A percentile compares a stretch with the other conserved stretches of the same genome.
phyloP scores from a whole-genome alignment of 2,888 invertebrate genomes.

The Oscheius sp. region DNA sequence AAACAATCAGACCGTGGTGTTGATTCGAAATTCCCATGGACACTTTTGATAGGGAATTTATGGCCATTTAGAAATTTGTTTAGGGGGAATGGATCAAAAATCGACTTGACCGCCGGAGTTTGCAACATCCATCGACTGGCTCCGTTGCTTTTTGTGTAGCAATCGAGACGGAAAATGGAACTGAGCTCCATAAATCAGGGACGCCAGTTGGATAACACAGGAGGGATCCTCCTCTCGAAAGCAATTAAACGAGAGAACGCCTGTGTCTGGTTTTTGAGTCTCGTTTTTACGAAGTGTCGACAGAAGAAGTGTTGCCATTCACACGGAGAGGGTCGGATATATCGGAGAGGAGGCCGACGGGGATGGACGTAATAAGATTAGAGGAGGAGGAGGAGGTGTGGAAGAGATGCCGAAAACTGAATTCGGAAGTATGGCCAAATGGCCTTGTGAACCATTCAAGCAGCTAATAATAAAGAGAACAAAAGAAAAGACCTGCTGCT shows the following conservation, averaged over 20 bases:
- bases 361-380: constrained; percentile 26
- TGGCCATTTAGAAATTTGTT: too few relatives aligned
- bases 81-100: too few relatives aligned
- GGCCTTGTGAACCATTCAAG: constrained; percentile 5
- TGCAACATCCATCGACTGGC: constrained; percentile 5
- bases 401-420: neutral
- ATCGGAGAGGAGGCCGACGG: neutral
- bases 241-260: constrained; percentile 29
- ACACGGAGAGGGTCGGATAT: neutral
- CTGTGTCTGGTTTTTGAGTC: constrained; percentile 17
- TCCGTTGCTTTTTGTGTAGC: too few relatives aligned
- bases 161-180: too few relatives aligned
- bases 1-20: too few relatives aligned
- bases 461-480: neutral
- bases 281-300: neutral
- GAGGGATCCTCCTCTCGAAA: constrained; percentile 4
- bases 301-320: neutral
- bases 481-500: neutral
- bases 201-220: constrained; percentile 30
- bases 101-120: too few relatives aligned
- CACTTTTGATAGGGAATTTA: too few relatives aligned
- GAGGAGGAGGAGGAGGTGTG: constrained; percentile 11
- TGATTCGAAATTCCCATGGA: too few relatives aligned
- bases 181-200: constrained; percentile 17
- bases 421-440: constrained; percentile 28